Evolutionary conservation across 2,797 vertebrate species (phyloP), one percentile per base, ranked within the genome.

Genomic region (Psittacula echo): DNA sequence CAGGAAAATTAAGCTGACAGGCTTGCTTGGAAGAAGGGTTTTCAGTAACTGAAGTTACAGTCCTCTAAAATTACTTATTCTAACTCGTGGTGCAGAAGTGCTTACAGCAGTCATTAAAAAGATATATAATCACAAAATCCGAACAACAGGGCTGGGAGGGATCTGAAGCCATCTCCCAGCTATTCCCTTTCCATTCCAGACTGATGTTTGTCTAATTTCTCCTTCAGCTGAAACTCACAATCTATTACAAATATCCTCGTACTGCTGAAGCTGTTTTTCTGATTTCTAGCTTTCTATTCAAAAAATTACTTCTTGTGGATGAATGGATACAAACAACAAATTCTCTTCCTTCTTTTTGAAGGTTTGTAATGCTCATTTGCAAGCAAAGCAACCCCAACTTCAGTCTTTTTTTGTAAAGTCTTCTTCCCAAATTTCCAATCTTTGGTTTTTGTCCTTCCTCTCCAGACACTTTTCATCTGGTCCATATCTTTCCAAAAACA

Each of bases 61-160:
- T 17, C 16, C 79, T 30, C 71, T 61, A 18, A 67, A 87, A 51
- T 61, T 0, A 62, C 37, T 76, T 50, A 44, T 60, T 68, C 34
- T 79, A 94, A 71, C 61, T 86, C n/a, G 17, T 19, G 37, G 65
- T 76, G 42, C 29, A 29, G 71, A 65, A 89, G 48, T 45, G 78
- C 74, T 95, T 77, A 60, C n/a, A 96, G 76, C 53, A 71, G 42
- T 76, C 89, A 87, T 41, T 84, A 66, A 58, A 92, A 67, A 75
- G 54, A 71, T 44, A 71, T 60, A 24, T 19, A 93, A 77, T 62
- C 54, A 62, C 14, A 74, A 94, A 91, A 83, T 83, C 73, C 83
- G n/a, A 89, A 75, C 7, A 88, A n/a, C 24, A 39, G 24, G 44
- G 65, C 76, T 91, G 23, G 62, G 86, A 88, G 37, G 42, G 27